Evolutionary conservation across 2,113 vertebrate species (phyloP).

Genomic region (Scomber colias): DNA sequence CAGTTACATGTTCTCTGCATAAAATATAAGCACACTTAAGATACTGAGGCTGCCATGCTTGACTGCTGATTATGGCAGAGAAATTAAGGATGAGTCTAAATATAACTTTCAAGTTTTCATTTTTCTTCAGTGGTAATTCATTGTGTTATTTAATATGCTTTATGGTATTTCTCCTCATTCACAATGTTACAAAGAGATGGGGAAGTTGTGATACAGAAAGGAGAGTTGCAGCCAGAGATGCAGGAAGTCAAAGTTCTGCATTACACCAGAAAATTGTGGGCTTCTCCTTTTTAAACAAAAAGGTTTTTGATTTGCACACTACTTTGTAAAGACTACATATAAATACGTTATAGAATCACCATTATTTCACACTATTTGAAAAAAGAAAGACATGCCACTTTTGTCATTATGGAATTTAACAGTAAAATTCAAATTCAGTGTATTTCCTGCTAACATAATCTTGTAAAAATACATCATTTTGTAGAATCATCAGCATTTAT

Average conservation of each 20-base stretch:
- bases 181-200: neutral
- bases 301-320: constrained; percentile 8
- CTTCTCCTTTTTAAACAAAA: neutral
- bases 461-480: no score
- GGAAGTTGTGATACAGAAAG: neutral
- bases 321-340: no score
- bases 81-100: constrained; percentile 11
- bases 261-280: neutral
- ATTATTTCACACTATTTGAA: no score
- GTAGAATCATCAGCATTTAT: no score
- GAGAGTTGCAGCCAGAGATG: neutral
- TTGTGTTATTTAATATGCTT: neutral
- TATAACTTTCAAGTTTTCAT: neutral
- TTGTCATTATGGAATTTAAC: no score
- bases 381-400: no score
- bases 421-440: no score
- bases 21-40: constrained; percentile 14
- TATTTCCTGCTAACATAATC: no score
- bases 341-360: no score
- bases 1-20: constrained; percentile 47
- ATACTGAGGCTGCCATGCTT: neutral
- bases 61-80: constrained; percentile 4
- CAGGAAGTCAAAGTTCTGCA: neutral
- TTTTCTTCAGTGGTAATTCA: neutral
- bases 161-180: neutral